phyloP scores from a whole-genome alignment of 2,888 invertebrate genomes.

The Melieria picta region DNA sequence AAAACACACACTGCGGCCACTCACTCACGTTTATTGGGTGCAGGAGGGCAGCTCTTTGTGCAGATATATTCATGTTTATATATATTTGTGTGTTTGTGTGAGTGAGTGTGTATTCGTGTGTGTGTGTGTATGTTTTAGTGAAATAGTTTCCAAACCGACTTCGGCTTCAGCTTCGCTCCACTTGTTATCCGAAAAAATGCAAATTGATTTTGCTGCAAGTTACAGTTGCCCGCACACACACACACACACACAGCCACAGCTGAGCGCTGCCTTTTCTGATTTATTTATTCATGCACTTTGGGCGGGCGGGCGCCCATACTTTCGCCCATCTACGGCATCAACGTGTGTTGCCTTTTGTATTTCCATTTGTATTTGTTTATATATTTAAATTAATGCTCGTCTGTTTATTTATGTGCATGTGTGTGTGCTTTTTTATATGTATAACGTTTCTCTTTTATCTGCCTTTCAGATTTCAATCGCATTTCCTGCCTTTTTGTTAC shows the following conservation, averaged over 20 bases:
- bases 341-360: neutral
- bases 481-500: conserved; percentile 62
- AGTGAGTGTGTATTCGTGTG: no score
- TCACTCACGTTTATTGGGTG: no score
- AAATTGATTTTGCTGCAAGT: conserved; percentile 22
- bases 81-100: no score
- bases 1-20: no score
- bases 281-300: neutral
- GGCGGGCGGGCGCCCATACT: no score
- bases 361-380: conserved; percentile 11
- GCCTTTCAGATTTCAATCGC: conserved; percentile 51
- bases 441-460: conserved; percentile 19
- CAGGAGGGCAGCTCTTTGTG: no score
- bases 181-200: conserved; percentile 4
- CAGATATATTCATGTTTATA: neutral
- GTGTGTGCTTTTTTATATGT: neutral
- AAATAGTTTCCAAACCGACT: conserved; percentile 4
- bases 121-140: neutral
- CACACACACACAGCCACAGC: no score
- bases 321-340: no score
- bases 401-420: conserved; percentile 7
- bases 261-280: conserved; percentile 4
- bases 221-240: conserved; percentile 4
- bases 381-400: conserved; percentile 10
- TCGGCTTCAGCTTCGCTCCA: no score